Evolutionary conservation across 2,888 invertebrate genomes (phyloP).

Genomic region (Tetheella fluctuosa): DNA sequence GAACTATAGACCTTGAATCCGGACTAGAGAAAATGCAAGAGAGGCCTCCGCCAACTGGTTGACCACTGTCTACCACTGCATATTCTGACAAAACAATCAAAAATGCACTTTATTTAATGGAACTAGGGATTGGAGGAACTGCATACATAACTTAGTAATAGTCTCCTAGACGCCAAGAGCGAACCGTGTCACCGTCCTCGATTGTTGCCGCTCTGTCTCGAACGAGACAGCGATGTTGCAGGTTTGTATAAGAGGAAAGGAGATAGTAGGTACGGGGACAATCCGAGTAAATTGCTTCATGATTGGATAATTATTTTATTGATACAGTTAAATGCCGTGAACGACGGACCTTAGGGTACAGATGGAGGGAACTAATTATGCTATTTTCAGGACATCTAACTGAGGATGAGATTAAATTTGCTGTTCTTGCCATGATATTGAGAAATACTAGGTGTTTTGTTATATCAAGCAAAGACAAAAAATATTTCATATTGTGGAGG

Average conservation of each 20-base stretch:
- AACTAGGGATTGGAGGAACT: constrained; percentile 13
- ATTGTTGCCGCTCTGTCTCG: constrained; percentile 51
- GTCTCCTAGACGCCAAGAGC: constrained; percentile 57
- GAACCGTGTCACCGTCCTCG: constrained; percentile 66
- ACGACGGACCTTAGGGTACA: constrained; percentile 52
- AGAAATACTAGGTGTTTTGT: too few species aligned
- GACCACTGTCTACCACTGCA: constrained; percentile 41
- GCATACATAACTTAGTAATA: constrained; percentile 34
- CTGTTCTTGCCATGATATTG: neutral
- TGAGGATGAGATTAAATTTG: constrained; percentile 15
- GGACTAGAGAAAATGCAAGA: constrained; percentile 59
- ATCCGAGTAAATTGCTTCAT: constrained; percentile 77
- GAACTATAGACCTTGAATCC: constrained; percentile 55
- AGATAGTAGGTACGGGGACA: constrained; percentile 55
- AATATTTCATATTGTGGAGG: too few species aligned
- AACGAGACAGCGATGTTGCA: constrained; percentile 43
- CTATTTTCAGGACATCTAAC: constrained; percentile 44
- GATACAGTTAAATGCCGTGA: constrained; percentile 75
- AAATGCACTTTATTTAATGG: constrained; percentile 10
- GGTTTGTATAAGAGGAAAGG: constrained; percentile 33
- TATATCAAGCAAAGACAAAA: too few species aligned
- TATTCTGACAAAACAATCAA: constrained; percentile 43
- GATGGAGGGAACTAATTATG: constrained; percentile 45
- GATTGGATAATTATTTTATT: constrained; percentile 84
- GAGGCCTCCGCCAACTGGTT: constrained; percentile 57